These are phyloP conservation scores for Crypturellus undulatus DNA, from an alignment of 2,113 vertebrate species.

Conservation along the genomic window DNA sequence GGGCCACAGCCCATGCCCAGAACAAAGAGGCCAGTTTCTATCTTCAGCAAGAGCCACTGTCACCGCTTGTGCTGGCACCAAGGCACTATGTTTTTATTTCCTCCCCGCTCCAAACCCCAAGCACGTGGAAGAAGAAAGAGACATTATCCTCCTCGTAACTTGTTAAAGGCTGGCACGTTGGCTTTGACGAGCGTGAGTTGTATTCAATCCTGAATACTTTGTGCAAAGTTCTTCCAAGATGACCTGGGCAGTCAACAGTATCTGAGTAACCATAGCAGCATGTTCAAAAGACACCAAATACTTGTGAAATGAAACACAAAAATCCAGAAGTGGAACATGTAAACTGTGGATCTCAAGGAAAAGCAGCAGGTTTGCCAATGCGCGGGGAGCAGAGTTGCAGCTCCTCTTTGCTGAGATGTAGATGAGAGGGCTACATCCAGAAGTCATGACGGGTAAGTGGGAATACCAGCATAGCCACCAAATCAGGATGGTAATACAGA, in stretches of 20 bases:
- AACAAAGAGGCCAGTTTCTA: background rate
- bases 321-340: background rate
- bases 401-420: rapidly evolving
- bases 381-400: background rate
- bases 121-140: rapidly evolving
- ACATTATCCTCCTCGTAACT: background rate
- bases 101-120: background rate
- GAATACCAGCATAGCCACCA: background rate
- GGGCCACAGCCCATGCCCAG: background rate
- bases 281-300: conserved; percentile 34
- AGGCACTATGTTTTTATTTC: background rate
- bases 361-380: background rate
- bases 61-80: background rate
- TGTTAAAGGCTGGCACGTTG: background rate
- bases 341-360: background rate
- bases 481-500: background rate
- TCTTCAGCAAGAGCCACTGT: conserved; percentile 7
- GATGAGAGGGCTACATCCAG: background rate
- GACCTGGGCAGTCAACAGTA: conserved; percentile 40
- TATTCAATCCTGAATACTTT: conserved; percentile 47
- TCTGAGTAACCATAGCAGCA: conserved; percentile 75
- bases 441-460: rapidly evolving
- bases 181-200: background rate
- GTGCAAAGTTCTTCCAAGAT: conserved; percentile 46
- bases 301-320: background rate